Evolutionary conservation across 2,797 vertebrate species (phyloP).

Genomic region (Alca torda): DNA sequence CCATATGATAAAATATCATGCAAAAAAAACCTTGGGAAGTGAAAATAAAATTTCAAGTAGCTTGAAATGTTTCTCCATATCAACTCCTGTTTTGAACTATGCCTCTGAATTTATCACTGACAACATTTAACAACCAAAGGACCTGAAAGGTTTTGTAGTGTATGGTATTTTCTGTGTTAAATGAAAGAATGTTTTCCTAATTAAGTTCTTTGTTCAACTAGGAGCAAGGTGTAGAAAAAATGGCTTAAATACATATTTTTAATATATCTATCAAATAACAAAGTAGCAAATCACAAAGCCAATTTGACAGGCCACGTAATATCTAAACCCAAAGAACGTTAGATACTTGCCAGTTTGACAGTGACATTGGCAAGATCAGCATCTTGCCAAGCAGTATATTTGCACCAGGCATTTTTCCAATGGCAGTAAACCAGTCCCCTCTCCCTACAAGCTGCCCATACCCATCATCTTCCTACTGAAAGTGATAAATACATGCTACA

Average conservation of each 20-base stretch:
- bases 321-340: rapidly evolving
- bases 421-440: not conserved
- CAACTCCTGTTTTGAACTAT: not conserved
- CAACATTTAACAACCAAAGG: not conserved
- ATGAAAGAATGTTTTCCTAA: not conserved
- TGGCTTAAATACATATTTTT: not conserved
- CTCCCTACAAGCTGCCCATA: not conserved
- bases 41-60: not conserved
- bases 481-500: not conserved
- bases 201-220: not conserved
- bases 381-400: not conserved
- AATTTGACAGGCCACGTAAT: not conserved
- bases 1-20: not conserved
- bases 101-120: not conserved
- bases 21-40: not conserved
- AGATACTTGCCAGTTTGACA: not conserved
- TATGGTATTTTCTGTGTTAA: not conserved
- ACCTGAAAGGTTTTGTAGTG: not conserved
- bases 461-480: not conserved
- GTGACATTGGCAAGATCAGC: not conserved
- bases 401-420: not conserved
- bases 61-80: not conserved
- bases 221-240: not conserved
- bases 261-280: not conserved
- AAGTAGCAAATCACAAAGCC: not conserved